Evolutionary conservation across 2,797 vertebrate species (phyloP), one percentile per base, ranked within the genome.

Genomic region (Carapus acus): DNA sequence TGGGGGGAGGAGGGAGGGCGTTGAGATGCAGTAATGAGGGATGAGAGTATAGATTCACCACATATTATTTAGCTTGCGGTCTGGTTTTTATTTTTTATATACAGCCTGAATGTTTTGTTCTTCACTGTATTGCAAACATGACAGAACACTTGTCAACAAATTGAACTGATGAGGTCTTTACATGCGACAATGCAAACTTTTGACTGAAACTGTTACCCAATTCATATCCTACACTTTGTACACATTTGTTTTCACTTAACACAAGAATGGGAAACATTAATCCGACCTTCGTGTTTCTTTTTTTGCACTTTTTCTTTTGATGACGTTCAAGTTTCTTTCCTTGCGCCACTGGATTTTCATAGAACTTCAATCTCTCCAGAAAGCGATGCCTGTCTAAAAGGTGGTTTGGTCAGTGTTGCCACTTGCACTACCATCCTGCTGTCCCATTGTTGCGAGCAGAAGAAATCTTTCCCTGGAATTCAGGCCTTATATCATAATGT

Each of bases 21-120:
- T n/a, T n/a, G n/a, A n/a, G n/a, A 71, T 63, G 70, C 71, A 21
- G 74, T 81, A 79, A 83, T 80, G 77, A 82, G 77, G 71, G 71
- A 80, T 79, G 76, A 78, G 74, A 73, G 72, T 73, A 71, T 70
- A 73, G 66, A 76, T 74, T 76, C 73, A 49, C 67, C 24, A 45
- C 71, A 73, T 69, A 76, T 78, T 79, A 77, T 74, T 79, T 75
- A 58, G 67, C 63, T 75, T 74, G 65, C 71, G 62, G 59, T 64
- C 43, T 43, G 50, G 45, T 61, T 50, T 8, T 0, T 73, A 46
- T 66, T 82, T 82, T 80, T 69, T 66, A 72, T 67, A 42, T 54
- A 58, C 57, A 48, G 40, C 50, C 43, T 37, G 18, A 18, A 43
- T 73, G 62, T 77, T 65, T 65, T 57, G 6, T 42, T 22, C 20